Base-by-base conservation (phyloP, 2,888 invertebrate genomes). In the Incurvaria masculella region DNA sequence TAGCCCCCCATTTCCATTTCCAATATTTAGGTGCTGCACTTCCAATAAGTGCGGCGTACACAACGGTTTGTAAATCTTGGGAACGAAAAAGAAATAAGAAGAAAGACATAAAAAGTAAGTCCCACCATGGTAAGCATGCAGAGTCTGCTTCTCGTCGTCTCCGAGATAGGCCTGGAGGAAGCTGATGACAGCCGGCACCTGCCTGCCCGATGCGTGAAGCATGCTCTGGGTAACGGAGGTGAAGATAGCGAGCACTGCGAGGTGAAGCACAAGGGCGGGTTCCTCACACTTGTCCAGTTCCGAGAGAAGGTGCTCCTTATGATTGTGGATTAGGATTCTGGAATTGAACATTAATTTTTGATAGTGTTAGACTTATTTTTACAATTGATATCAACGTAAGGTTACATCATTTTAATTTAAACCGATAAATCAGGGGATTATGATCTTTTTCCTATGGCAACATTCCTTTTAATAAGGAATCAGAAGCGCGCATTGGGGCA, bases 161-260 rank as follows among this genome's bases (percentile, higher is more conserved):
- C 82, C 82, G 45, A 97, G 67, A 56, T 85, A 84, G 19, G 81
- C 75, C 54, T 87, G 85, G 46, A 97, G 79, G 65, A 84, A 89
- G 1, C 80, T 63, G 42, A 97, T 79, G 55, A 97, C 83, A 17
- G 86, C 79, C 1, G 94, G 87, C 11, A 98, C 94, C 72, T 94
- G 94, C 65, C 93, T 87, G 0, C 98, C 98, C 21, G 97, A 96
- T 14, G 94, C 94, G 68, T 97, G 94, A 21, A 97, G 63, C 79
- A 94, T 90, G 56, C 81, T 85, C 58, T 92, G 90, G 1, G 91
- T 91, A 2, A 86, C 79, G 10, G 85, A 83, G 45, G 91, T 91
- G 62, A 94, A 95, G 48, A 96, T 81, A 40, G 94, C 81, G 51
- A 93, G 74, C 0, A 84, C 83, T 0, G 87, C 84, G 47, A 94